Percentiles rank a stretch among this genome's conserved stretches.
Conservation (phyloP, 2,797 vertebrate genomes). For the Artibeus jamaicensis region DNA sequence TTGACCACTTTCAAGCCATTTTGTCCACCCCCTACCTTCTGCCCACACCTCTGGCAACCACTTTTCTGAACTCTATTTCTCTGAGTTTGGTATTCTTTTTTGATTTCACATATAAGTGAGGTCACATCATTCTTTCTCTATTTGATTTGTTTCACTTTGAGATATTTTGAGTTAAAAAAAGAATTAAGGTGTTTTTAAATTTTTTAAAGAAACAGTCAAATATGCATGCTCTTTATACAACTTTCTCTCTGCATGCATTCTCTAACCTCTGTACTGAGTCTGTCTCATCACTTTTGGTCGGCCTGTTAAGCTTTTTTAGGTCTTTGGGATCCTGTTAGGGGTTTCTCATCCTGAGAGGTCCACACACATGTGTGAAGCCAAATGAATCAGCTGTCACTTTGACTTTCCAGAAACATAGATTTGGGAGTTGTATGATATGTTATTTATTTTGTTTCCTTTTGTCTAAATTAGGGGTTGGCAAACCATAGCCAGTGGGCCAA, state of each 20-base stretch:
- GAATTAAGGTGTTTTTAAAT: background rate
- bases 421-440: background rate
- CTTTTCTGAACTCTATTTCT: background rate
- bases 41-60: background rate
- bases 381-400: background rate
- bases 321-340: background rate
- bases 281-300: background rate
- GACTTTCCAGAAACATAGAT: background rate
- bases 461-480: background rate
- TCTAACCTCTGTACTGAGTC: background rate
- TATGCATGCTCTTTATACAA: background rate
- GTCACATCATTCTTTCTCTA: background rate
- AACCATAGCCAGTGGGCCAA: background rate
- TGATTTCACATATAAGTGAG: background rate
- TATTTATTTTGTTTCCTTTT: constrained; percentile 19
- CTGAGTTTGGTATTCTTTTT: background rate
- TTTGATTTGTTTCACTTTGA: background rate
- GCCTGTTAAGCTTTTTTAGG: background rate
- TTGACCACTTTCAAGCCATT: background rate
- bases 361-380: background rate
- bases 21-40: background rate
- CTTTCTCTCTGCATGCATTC: background rate
- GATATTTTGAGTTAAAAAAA: background rate
- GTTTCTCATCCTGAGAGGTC: background rate
- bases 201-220: background rate